These are phyloP conservation scores for Orchestia grillus DNA, from an alignment of 1,140 invertebrate genomes.

Conservation along the genomic window DNA sequence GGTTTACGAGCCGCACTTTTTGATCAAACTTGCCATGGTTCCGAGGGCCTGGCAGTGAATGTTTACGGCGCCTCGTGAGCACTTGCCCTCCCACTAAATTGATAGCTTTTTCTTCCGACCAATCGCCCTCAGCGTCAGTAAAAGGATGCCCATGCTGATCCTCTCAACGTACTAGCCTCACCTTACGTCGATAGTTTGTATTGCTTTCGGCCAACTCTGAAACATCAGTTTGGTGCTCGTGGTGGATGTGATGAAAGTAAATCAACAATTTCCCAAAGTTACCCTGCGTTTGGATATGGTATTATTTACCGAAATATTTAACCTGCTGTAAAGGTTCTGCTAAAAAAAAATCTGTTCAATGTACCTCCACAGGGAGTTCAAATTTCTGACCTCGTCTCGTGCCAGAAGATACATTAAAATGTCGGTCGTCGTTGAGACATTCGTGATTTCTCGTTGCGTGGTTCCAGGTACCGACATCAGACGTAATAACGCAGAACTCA, in stretches of 20 bases:
- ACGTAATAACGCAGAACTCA: too few species aligned
- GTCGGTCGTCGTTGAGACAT: too few species aligned
- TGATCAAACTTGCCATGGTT: neutral
- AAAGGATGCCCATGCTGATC: neutral
- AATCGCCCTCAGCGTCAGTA: constrained; percentile 11
- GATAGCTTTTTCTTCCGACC: constrained; percentile 33
- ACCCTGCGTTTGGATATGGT: too few species aligned
- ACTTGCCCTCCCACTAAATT: constrained; percentile 10
- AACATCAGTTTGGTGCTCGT: neutral
- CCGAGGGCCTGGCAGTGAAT: constrained; percentile 13
- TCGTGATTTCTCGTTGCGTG: too few species aligned
- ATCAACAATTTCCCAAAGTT: neutral
- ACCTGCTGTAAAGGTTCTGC: too few species aligned
- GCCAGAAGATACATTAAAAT: too few species aligned
- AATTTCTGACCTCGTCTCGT: too few species aligned
- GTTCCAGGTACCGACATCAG: too few species aligned
- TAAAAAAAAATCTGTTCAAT: too few species aligned
- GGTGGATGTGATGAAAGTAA: neutral
- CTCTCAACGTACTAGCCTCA: neutral
- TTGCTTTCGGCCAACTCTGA: neutral
- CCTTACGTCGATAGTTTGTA: neutral
- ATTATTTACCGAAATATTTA: too few species aligned
- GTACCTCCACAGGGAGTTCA: too few species aligned
- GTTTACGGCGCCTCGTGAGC: neutral
- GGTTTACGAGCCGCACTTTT: constrained; percentile 29